Percentiles rank a stretch among this genome's conserved stretches.
Conservation (phyloP, 2,113 vertebrate species). For the Saguinus midas region DNA sequence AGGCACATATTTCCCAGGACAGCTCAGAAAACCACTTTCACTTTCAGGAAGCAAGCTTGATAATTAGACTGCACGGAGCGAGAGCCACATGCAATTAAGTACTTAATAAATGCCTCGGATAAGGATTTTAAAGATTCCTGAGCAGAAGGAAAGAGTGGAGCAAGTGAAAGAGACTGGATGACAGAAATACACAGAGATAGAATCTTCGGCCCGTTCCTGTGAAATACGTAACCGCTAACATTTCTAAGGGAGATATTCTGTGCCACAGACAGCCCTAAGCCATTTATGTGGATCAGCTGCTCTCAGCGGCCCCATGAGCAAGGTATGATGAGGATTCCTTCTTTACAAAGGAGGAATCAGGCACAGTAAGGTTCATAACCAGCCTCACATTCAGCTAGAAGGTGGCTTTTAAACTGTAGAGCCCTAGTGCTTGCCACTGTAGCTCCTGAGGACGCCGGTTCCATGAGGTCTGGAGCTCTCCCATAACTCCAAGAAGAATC, state of each 20-base stretch:
- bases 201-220: neutral
- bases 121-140: neutral
- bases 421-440: neutral
- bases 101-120: neutral
- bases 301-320: neutral
- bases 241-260: neutral
- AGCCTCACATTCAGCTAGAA: neutral
- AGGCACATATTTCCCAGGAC: neutral
- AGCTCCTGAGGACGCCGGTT: accelerated
- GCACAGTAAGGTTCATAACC: neutral
- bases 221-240: neutral
- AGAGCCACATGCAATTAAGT: neutral
- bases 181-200: neutral
- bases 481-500: neutral
- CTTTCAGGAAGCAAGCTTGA: slow-evolving; percentile 31
- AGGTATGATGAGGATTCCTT: neutral
- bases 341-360: neutral
- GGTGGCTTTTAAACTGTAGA: neutral
- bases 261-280: accelerated
- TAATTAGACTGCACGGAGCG: neutral
- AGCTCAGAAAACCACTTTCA: slow-evolving; percentile 8
- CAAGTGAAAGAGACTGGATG: neutral
- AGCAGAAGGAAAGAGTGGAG: neutral
- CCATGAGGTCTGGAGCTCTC: neutral
- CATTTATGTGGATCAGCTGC: neutral